Conservation (phyloP, 1,140 invertebrate genomes). For the Samia ricini region DNA sequence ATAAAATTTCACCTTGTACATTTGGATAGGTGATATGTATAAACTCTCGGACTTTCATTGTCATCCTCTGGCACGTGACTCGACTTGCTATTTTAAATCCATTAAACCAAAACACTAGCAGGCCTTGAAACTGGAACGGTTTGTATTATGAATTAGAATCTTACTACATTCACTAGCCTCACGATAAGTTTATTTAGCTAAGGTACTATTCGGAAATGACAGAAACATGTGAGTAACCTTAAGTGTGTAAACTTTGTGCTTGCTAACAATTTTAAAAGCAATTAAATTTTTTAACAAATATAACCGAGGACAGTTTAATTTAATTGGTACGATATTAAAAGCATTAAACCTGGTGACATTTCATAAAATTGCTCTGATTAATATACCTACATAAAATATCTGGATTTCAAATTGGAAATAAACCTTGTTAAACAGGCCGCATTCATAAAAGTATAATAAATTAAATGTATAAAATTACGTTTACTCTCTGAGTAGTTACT, state of each 20-base stretch:
- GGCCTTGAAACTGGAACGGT: slow-evolving; percentile 27
- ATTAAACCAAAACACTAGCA: slow-evolving; percentile 26
- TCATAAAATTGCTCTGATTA: too few species aligned
- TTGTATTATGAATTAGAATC: slow-evolving; percentile 34
- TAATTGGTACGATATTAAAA: neutral
- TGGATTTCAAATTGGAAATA: too few species aligned
- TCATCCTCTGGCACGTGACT: neutral
- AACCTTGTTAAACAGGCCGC: too few species aligned
- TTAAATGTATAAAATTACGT: too few species aligned
- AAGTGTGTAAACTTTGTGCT: neutral
- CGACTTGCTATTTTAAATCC: slow-evolving; percentile 18
- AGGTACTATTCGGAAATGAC: neutral
- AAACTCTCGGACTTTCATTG: neutral
- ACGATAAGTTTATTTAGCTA: slow-evolving; percentile 12
- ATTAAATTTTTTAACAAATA: neutral
- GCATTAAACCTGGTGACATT: too few species aligned
- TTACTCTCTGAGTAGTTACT: too few species aligned
- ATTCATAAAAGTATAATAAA: too few species aligned
- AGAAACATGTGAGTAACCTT: neutral
- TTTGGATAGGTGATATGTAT: neutral
- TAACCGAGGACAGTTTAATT: neutral
- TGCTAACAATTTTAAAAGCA: neutral
- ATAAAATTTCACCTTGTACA: neutral
- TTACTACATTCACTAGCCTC: slow-evolving; percentile 35
- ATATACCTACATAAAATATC: too few species aligned